Percentiles rank a stretch among this genome's conserved stretches.
These are phyloP conservation scores for Ceratothoa steindachneri DNA, from an alignment of 2,888 invertebrate genomes.

Conservation along the genomic window DNA sequence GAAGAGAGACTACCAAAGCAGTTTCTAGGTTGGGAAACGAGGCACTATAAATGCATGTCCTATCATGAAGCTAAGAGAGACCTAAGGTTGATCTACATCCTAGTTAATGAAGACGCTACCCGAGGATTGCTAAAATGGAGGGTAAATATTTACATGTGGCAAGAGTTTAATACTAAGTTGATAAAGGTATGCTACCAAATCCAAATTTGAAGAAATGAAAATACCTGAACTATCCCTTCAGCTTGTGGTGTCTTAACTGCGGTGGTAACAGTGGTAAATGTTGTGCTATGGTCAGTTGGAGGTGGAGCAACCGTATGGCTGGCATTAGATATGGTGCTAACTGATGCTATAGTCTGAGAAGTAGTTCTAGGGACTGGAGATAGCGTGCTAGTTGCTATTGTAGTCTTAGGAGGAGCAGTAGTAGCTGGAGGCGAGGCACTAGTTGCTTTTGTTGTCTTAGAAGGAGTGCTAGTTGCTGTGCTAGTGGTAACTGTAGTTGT, in stretches of 20 bases:
- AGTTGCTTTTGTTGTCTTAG: constrained; percentile 32
- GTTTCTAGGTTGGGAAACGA: no score
- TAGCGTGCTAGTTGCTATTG: neutral
- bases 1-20: no score
- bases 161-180: no score
- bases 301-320: neutral
- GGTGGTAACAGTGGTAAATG: neutral
- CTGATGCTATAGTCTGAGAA: no score
- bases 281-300: neutral
- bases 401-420: constrained; percentile 6
- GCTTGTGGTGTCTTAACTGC: neutral
- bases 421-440: constrained; percentile 26
- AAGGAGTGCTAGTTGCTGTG: constrained; percentile 48
- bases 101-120: no score
- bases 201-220: neutral
- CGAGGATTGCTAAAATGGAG: no score
- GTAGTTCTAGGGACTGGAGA: neutral
- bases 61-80: no score
- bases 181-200: no score
- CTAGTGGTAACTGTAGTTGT: constrained; percentile 39
- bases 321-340: neutral
- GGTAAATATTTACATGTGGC: no score
- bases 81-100: no score
- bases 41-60: no score
- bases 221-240: neutral